Percentiles rank a stretch among this genome's conserved stretches.
Conservation (phyloP, 1,140 invertebrate species). For the Paramacrobiotus metropolitanus region DNA sequence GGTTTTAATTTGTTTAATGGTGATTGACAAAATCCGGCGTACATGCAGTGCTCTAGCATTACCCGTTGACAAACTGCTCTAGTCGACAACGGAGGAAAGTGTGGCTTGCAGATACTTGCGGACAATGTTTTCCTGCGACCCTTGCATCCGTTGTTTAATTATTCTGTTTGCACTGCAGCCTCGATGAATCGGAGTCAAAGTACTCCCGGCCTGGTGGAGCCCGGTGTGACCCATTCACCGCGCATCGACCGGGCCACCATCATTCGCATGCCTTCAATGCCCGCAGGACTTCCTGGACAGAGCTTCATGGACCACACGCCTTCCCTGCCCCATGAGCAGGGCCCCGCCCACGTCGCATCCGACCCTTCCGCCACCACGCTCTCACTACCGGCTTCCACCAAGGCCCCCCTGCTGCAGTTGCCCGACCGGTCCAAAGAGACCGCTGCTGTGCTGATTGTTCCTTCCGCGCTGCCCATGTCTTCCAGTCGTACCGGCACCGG, state of each 20-base stretch:
- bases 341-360: too few species aligned
- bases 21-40: too few species aligned
- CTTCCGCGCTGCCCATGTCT: neutral
- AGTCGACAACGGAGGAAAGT: too few species aligned
- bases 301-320: constrained; percentile 15
- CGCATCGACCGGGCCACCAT: constrained; percentile 11
- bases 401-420: constrained; percentile 14
- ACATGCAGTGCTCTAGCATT: too few species aligned
- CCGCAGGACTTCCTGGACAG: constrained; percentile 20
- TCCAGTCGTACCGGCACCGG: constrained; percentile 9
- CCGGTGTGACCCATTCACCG: neutral
- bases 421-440: neutral
- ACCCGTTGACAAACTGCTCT: too few species aligned
- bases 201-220: constrained; percentile 72
- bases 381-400: constrained; percentile 10
- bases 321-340: constrained; percentile 16
- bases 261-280: constrained; percentile 26
- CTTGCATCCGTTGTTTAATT: too few species aligned
- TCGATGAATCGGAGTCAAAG: constrained; percentile 50
- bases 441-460: constrained; percentile 1
- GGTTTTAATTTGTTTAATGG: too few species aligned
- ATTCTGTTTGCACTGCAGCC: neutral
- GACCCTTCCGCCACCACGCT: too few species aligned
- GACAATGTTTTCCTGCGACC: too few species aligned
- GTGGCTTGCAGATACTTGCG: too few species aligned